These are phyloP conservation scores for Psix sp. DNA, from an alignment of 1,140 invertebrate species.

Conservation along the genomic window DNA sequence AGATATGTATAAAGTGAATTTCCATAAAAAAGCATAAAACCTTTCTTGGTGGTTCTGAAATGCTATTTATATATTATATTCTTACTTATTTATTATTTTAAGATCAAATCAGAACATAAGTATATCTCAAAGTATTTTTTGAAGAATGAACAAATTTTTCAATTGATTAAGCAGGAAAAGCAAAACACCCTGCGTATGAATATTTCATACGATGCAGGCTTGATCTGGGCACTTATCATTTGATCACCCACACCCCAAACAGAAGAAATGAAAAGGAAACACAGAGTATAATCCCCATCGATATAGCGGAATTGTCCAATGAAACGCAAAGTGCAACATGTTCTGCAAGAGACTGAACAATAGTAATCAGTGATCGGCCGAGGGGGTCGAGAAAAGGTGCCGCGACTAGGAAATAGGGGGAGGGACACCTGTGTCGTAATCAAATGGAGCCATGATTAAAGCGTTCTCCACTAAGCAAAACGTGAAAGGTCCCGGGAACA, in stretches of 20 bases:
- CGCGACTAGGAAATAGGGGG: background rate
- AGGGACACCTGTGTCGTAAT: constrained; percentile 61
- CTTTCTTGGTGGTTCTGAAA: no score
- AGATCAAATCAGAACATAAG: no score
- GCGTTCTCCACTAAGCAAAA: constrained; percentile 61
- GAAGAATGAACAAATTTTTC: background rate
- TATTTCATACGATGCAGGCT: background rate
- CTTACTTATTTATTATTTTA: no score
- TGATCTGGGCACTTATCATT: constrained; percentile 8
- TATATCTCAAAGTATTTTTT: no score
- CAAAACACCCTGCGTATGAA: background rate
- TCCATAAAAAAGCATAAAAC: no score
- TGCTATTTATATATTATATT: no score
- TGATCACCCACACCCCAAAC: constrained; percentile 6
- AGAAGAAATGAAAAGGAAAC: constrained; percentile 9
- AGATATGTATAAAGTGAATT: no score
- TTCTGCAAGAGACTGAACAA: constrained; percentile 27
- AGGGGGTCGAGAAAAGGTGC: constrained; percentile 8
- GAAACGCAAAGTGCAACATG: constrained; percentile 69
- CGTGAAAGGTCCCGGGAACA: constrained; percentile 35
- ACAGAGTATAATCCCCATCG: background rate
- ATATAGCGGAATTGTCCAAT: constrained; percentile 49
- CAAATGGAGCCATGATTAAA: constrained; percentile 67
- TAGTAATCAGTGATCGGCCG: constrained; percentile 14
- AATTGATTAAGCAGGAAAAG: no score